Percentiles rank a stretch among this genome's conserved stretches.
Evolutionary conservation across 2,113 vertebrate genomes (phyloP).

Genomic region (Phoxinus phoxinus): DNA sequence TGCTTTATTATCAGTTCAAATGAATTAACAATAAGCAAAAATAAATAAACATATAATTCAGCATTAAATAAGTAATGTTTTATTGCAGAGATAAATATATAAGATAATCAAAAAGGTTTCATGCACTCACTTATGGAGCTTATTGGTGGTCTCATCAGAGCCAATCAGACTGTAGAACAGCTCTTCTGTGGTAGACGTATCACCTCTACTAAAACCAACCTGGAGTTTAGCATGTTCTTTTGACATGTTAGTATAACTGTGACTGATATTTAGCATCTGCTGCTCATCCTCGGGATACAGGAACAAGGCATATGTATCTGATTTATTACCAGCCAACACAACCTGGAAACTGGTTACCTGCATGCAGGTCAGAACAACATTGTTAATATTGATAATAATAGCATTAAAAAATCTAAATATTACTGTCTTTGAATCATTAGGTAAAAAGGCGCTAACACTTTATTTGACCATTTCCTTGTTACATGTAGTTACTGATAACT

Average conservation of each 20-base stretch:
- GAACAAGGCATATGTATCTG: constrained; percentile 78
- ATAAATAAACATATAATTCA: not conserved
- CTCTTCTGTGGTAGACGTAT: constrained; percentile 71
- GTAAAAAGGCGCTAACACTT: not conserved
- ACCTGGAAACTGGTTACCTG: constrained; percentile 85
- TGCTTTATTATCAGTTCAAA: not conserved
- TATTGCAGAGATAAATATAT: not conserved
- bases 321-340: constrained; percentile 72
- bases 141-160: constrained; percentile 74
- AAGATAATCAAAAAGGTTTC: not conserved
- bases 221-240: constrained; percentile 79
- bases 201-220: constrained; percentile 82
- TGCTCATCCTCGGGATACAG: constrained; percentile 76
- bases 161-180: constrained; percentile 70
- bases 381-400: not conserved
- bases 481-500: no score
- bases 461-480: no score
- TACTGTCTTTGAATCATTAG: not conserved
- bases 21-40: no score
- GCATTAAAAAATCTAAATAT: not conserved
- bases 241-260: constrained; percentile 80
- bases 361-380: not conserved
- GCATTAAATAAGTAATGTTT: not conserved
- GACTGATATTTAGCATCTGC: constrained; percentile 78
- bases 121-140: constrained; percentile 75